Evolutionary conservation across 1,140 invertebrate species (phyloP), one percentile per base, ranked within the genome.

Genomic region (Eueides isabella): DNA sequence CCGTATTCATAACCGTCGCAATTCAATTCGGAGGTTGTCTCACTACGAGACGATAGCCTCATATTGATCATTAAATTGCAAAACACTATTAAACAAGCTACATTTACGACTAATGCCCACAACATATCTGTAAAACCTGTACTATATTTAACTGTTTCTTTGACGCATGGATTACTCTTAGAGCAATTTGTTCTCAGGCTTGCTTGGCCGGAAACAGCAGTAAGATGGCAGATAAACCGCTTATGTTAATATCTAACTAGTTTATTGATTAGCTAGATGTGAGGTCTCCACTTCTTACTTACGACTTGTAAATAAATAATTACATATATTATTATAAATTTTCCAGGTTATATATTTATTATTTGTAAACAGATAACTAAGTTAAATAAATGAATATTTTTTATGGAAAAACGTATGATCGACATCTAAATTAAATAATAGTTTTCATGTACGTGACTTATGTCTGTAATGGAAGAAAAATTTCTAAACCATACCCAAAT

Each of bases 131-230:
- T 55, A 55, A 55, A 26, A 26, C 48, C 23, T 23, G 44, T 23
- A 11, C 23, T 55, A 55, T 55, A 55, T 55, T 55, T 55, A 55
- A 55, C 48, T 44, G n/a, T 44, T 26, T 23, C 23, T 55, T 55
- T 55, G 26, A 55, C 19, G 19, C 19, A 26, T 3, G 23, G 48
- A 1, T 55, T 55, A 44, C 23, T 7, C 23, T 26, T 16, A 28
- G 35, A 44, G 62, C 61, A 30, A 63, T 63, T 65, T 55, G 41
- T 55, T 35, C 62, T 63, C 23, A 35, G 61, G 62, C 61, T 44
- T 55, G 69, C 29, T 65, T 55, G 64, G 41, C 70, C 64, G 70
- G 70, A 72, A 72, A 33, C 41, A 72, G 70, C 62, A 30, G 63
- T 14, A 29, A 71, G 29, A 44, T 62, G 26, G 69, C 19, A 44